These are phyloP conservation scores for Dolichomitus sp. DNA, from an alignment of 2,888 invertebrate species.

Conservation along the genomic window DNA sequence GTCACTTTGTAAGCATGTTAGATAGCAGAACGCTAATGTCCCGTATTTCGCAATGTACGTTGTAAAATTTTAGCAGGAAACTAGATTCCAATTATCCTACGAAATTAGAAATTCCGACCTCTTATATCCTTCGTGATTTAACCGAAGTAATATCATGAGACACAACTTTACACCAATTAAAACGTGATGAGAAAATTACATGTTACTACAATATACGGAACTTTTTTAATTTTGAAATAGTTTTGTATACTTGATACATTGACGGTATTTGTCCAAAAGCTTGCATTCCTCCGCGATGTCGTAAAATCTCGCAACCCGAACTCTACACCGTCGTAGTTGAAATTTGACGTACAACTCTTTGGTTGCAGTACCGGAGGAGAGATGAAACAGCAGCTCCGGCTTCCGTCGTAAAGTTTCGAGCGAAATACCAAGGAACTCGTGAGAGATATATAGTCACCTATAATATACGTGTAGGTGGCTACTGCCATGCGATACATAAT, in stretches of 20 bases:
- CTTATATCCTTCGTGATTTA: too few relatives aligned
- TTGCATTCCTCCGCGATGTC: background rate
- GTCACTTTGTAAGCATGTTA: too few relatives aligned
- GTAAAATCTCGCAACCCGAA: constrained; percentile 4
- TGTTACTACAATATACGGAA: too few relatives aligned
- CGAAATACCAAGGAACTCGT: background rate
- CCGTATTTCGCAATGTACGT: too few relatives aligned
- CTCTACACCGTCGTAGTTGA: background rate
- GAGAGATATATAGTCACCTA: background rate
- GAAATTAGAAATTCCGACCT: too few relatives aligned
- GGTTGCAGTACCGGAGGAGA: background rate
- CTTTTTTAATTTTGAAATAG: background rate
- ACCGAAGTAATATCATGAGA: too few relatives aligned
- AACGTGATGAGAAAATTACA: too few relatives aligned
- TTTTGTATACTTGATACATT: background rate
- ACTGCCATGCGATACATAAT: constrained; percentile 15
- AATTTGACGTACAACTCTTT: constrained; percentile 14
- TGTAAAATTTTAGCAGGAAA: too few relatives aligned
- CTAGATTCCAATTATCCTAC: too few relatives aligned
- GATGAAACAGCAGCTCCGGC: background rate
- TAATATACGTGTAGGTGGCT: constrained; percentile 4
- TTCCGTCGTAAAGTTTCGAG: constrained; percentile 30
- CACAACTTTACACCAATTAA: too few relatives aligned
- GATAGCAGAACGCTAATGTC: too few relatives aligned
- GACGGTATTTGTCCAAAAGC: background rate